A percentile compares a stretch with the other conserved stretches of the same genome.
Evolutionary conservation across 2,888 invertebrate species (phyloP).

Genomic region (Andrena marginata): DNA sequence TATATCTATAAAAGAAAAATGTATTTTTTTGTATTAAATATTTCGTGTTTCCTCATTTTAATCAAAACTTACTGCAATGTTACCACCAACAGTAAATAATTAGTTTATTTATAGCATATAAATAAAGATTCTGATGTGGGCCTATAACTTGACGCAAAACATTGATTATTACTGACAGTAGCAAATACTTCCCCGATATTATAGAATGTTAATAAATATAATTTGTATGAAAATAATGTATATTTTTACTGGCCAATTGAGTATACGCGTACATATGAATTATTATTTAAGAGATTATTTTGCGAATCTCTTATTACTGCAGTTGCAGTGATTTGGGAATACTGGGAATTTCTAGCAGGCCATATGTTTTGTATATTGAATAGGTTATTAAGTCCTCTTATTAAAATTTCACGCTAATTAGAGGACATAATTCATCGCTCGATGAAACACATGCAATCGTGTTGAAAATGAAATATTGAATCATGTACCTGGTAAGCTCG

Average conservation of each 20-base stretch:
- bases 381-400: neutral
- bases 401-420: neutral
- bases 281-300: no score
- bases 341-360: neutral
- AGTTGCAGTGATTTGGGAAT: neutral
- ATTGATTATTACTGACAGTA: neutral
- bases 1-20: no score
- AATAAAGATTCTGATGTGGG: no score
- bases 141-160: neutral
- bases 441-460: neutral
- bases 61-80: no score
- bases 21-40: no score
- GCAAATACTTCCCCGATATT: neutral
- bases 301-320: no score
- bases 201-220: neutral
- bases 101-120: no score
- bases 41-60: no score
- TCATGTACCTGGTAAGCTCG: neutral
- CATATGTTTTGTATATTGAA: neutral
- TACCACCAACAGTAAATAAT: no score
- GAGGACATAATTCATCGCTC: neutral
- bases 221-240: no score
- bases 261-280: no score
- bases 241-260: no score
- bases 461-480: neutral